Conservation (phyloP, 2,797 vertebrate species). For the Poeciliopsis turneri region DNA sequence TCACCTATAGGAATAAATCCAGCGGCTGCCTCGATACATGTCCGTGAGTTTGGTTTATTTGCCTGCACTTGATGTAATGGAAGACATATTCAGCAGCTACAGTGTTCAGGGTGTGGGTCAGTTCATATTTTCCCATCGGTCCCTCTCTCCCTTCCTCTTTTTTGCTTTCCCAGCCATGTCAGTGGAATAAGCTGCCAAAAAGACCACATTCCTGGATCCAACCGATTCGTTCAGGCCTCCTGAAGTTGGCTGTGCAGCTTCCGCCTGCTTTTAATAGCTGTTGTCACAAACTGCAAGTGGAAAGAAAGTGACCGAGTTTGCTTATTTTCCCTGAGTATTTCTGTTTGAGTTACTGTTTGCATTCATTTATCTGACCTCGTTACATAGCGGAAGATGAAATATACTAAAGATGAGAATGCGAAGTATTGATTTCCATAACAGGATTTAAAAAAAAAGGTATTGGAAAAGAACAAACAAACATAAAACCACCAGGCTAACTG, state of each 20-base stretch:
- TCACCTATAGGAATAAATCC: neutral
- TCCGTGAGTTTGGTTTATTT: neutral
- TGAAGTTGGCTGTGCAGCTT: slow-evolving; percentile 38
- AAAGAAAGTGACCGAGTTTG: neutral
- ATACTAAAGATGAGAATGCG: neutral
- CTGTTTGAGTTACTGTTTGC: neutral
- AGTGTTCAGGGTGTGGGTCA: slow-evolving; percentile 1
- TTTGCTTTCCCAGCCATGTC: slow-evolving; percentile 51
- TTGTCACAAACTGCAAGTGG: slow-evolving; percentile 1
- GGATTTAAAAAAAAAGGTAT: neutral
- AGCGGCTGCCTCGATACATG: neutral
- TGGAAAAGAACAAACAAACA: neutral
- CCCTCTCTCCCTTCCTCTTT: slow-evolving; percentile 2
- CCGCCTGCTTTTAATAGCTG: slow-evolving; percentile 18
- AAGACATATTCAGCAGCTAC: neutral
- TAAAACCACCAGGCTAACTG: neutral
- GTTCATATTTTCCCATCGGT: neutral
- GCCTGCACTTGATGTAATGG: neutral
- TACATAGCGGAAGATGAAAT: neutral
- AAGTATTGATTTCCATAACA: neutral
- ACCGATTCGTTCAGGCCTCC: slow-evolving; percentile 59
- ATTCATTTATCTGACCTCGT: neutral
- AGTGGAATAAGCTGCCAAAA: slow-evolving; percentile 61
- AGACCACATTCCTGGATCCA: slow-evolving; percentile 59
- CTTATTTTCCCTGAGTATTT: neutral